Percentiles rank a stretch among this genome's conserved stretches.
Evolutionary conservation across 2,797 vertebrate genomes (phyloP).

Genomic region (Limosa lapponica): DNA sequence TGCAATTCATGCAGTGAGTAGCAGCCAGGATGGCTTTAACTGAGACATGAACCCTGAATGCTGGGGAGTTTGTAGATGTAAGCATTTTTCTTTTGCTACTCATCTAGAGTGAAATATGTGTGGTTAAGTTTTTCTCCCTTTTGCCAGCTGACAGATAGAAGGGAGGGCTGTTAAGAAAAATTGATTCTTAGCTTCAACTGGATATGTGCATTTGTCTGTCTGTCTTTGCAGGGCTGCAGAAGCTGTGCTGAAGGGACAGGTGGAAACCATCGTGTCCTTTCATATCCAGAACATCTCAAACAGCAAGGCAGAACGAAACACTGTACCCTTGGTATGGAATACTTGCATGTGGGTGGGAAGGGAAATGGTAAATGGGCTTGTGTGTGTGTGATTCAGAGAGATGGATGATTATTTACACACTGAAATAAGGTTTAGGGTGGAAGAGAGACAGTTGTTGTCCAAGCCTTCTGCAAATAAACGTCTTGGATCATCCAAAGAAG

Average conservation of each 20-base stretch:
- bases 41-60: neutral
- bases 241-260: conserved; percentile 95
- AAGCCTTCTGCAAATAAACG: neutral
- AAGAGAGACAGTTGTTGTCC: neutral
- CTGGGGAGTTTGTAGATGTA: neutral
- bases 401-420: neutral
- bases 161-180: neutral
- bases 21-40: neutral
- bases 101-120: neutral
- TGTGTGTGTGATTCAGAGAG: neutral
- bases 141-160: neutral
- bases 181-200: neutral
- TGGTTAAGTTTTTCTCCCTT: neutral
- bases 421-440: neutral
- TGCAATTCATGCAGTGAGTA: neutral
- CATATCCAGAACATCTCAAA: conserved; percentile 99
- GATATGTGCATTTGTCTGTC: neutral
- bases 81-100: conserved; percentile 11
- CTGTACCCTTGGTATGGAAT: conserved; percentile 89
- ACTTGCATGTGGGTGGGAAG: neutral
- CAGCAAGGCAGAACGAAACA: conserved; percentile 92
- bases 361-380: neutral
- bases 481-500: neutral
- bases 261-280: conserved; percentile 96
- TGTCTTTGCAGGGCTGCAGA: conserved; percentile 91